Evolutionary conservation across 2,797 vertebrate genomes (phyloP), one percentile per base, ranked within the genome.

Genomic region (Pempheris klunzingeri): DNA sequence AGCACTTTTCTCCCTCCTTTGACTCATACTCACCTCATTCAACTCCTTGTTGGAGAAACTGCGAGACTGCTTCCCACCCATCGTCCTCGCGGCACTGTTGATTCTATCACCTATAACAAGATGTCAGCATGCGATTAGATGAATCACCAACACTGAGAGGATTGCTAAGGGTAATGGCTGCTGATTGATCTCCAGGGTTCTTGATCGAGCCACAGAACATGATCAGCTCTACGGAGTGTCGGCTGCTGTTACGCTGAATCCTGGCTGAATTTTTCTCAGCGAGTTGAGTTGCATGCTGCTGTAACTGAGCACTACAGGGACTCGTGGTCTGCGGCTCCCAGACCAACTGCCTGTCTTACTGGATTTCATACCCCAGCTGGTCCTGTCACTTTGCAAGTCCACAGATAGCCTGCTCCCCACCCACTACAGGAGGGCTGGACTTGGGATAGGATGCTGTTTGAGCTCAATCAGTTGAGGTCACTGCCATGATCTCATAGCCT

Each of bases 341-440:
- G 90, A 96, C 90, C 91, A 83, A 87, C 88, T 94, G 91, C 74
- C 67, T 91, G 88, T 94, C 94, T 93, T 94, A 93, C 87, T 84
- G 92, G 93, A 92, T 93, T 87, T 94, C 93, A 94, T 78, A 44
- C 71, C 87, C 87, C 97, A 97, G 96, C 97, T 98, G 97, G 95
- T 91, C 83, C 96, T 96, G 97, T 97, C 97, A 96, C 89, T 97
- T 96, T 81, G 78, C 87, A 80, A 74, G 89, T 94, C 94, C 94
- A 95, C 94, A 96, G 93, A 94, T 94, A 95, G 93, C 85, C 86
- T 80, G 71, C 82, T 89, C 64, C 84, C 90, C 87, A 77, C 89
- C 90, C 90, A 80, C 86, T 71, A 20, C 52, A 32, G 39, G 53
- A 65, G 67, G 81, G 70, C 68, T 41, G 58, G 57, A 62, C 67